These are phyloP conservation scores for Crenichthys baileyi DNA, from an alignment of 2,797 vertebrate genomes.

Conservation along the genomic window DNA sequence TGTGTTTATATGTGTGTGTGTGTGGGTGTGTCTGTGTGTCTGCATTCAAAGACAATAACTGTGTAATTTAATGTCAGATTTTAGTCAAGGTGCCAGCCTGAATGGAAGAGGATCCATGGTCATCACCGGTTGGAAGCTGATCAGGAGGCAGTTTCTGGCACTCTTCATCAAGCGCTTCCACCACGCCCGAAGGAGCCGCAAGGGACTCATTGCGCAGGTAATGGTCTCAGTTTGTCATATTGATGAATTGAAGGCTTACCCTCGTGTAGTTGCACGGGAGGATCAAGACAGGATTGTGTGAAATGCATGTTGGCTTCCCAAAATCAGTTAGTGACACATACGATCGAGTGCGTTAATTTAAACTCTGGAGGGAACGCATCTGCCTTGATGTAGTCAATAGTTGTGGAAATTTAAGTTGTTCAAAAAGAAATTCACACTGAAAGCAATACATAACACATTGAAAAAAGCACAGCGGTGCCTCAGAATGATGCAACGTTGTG, in stretches of 20 bases:
- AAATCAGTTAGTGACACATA: constrained; percentile 62
- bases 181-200: constrained; percentile 92
- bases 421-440: constrained; percentile 27
- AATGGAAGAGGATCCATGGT: constrained; percentile 89
- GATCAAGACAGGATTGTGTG: constrained; percentile 58
- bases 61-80: constrained; percentile 59
- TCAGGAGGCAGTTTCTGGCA: constrained; percentile 92
- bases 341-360: constrained; percentile 60
- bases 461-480: constrained; percentile 18
- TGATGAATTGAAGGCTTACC: constrained; percentile 66
- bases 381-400: constrained; percentile 47
- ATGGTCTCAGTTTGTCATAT: constrained; percentile 70
- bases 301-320: constrained; percentile 66
- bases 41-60: constrained; percentile 24
- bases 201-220: constrained; percentile 98
- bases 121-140: constrained; percentile 90
- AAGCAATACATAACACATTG: background rate
- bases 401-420: constrained; percentile 42
- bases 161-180: constrained; percentile 96
- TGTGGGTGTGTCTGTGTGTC: too few species aligned
- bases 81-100: constrained; percentile 75
- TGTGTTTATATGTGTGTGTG: too few species aligned
- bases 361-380: constrained; percentile 49
- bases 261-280: constrained; percentile 44
- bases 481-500: constrained; percentile 27